phyloP scores from a whole-genome alignment of 1,140 invertebrate genomes.

The Cecropterus lyciades region DNA sequence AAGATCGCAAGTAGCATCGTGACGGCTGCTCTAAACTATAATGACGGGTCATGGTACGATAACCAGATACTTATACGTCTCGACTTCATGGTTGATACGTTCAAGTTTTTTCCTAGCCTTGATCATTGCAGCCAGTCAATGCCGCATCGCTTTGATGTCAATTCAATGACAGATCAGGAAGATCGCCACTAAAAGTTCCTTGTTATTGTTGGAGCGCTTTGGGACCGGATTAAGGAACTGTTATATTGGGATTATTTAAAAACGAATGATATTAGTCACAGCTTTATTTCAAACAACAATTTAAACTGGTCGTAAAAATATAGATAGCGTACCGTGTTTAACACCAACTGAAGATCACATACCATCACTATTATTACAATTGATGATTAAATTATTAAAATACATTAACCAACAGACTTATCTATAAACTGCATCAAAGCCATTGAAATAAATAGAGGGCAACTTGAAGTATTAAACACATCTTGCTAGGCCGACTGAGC shows the following conservation, averaged over 20 bases:
- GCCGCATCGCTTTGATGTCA: constrained; percentile 50
- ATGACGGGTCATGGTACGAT: constrained; percentile 66
- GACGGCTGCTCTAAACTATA: constrained; percentile 40
- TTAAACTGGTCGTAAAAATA: constrained; percentile 40
- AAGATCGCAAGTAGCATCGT: constrained; percentile 65
- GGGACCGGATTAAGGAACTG: constrained; percentile 1
- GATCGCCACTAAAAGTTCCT: constrained; percentile 47
- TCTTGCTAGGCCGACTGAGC: too few species aligned
- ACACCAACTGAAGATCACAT: constrained; percentile 50
- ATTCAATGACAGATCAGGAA: constrained; percentile 45
- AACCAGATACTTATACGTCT: constrained; percentile 70
- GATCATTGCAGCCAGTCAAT: constrained; percentile 61
- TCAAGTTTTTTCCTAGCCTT: constrained; percentile 70
- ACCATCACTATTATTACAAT: too few species aligned
- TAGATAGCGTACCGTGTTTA: constrained; percentile 36
- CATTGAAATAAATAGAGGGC: too few species aligned
- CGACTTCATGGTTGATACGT: constrained; percentile 64
- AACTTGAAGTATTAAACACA: too few species aligned
- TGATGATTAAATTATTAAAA: too few species aligned
- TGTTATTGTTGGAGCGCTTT: constrained; percentile 40
- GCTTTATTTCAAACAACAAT: constrained; percentile 51
- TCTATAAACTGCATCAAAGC: too few species aligned
- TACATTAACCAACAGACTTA: too few species aligned
- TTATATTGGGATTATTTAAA: constrained; percentile 21
- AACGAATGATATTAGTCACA: constrained; percentile 41